phyloP scores from a whole-genome alignment of 2,113 vertebrate species.

The Cairina moschata region DNA sequence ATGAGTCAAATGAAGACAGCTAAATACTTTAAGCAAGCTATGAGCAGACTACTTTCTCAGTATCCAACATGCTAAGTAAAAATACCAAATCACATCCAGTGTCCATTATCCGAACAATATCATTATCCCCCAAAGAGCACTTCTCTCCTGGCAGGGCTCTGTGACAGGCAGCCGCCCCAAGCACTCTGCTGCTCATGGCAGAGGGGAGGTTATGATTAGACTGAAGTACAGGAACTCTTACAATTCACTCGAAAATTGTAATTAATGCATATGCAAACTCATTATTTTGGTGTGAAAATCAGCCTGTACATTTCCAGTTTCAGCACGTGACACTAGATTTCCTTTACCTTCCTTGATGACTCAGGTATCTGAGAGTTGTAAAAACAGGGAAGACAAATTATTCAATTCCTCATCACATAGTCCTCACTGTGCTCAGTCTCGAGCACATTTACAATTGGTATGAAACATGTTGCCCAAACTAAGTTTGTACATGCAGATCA shows the following conservation, averaged over 20 bases:
- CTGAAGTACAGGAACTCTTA: conserved; percentile 13
- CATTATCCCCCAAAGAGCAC: conserved; percentile 1
- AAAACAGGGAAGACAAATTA: neutral
- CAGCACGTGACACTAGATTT: neutral
- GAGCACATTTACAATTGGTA: neutral
- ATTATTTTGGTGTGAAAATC: neutral
- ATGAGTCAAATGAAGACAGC: conserved; percentile 43
- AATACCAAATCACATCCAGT: conserved; percentile 2
- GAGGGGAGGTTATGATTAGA: neutral
- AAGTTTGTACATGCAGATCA: rapidly evolving
- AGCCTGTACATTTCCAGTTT: neutral
- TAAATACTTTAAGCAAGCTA: conserved; percentile 40
- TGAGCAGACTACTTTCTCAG: neutral
- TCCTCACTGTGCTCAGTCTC: neutral
- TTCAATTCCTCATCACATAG: neutral
- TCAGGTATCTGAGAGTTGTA: neutral
- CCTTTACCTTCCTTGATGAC: neutral
- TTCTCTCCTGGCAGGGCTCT: conserved; percentile 19
- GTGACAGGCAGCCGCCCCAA: conserved; percentile 5
- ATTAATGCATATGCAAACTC: neutral
- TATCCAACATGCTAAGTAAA: conserved; percentile 16
- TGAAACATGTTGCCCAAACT: neutral
- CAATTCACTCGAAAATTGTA: neutral
- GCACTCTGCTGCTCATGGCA: neutral
- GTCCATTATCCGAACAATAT: conserved; percentile 11